Evolutionary conservation across 2,888 invertebrate genomes (phyloP).

Genomic region (Agrotis ipsilon): DNA sequence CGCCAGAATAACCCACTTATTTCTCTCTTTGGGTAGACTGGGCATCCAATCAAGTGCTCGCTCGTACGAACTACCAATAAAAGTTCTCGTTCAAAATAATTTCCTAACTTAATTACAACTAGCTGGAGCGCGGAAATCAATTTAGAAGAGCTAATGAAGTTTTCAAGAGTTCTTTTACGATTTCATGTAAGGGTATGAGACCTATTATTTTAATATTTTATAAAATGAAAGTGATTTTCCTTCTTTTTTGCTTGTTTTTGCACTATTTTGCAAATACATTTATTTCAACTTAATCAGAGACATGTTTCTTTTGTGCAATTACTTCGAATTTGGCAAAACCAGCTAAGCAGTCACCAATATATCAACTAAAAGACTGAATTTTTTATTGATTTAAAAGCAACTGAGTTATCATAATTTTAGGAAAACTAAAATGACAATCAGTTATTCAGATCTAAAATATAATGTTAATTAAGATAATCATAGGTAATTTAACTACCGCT

Average conservation of each 20-base stretch:
- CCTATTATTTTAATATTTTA: slow-evolving; percentile 39
- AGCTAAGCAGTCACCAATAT: no score
- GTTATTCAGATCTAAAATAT: no score
- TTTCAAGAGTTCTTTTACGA: slow-evolving; percentile 36
- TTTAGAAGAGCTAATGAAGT: slow-evolving; percentile 53
- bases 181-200: slow-evolving; percentile 27
- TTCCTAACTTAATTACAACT: slow-evolving; percentile 41
- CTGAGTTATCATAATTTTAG: no score
- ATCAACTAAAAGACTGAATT: no score
- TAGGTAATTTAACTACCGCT: no score
- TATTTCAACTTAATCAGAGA: no score
- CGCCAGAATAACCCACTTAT: slow-evolving; percentile 1
- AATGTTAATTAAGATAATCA: no score
- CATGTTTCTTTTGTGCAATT: no score
- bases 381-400: no score
- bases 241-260: background rate
- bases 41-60: slow-evolving; percentile 22
- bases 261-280: no score
- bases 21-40: background rate
- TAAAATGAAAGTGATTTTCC: slow-evolving; percentile 16
- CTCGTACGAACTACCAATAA: slow-evolving; percentile 19
- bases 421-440: no score
- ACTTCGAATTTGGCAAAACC: no score
- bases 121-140: slow-evolving; percentile 36
- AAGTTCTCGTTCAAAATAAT: slow-evolving; percentile 34